These are phyloP conservation scores for Onthophagus sagittarius DNA, from an alignment of 2,888 invertebrate genomes.

Conservation along the genomic window DNA sequence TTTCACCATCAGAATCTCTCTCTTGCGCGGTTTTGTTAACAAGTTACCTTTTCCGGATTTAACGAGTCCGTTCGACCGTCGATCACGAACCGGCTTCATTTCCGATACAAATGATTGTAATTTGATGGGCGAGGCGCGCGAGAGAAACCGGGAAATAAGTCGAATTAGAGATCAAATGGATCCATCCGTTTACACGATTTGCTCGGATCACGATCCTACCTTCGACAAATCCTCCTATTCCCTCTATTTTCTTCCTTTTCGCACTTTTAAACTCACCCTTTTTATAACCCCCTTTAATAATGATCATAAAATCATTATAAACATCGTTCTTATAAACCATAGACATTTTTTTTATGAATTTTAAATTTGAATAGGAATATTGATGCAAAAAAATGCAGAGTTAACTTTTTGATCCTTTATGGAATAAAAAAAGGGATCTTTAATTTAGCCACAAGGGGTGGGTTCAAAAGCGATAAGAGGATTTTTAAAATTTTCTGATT, in stretches of 20 bases:
- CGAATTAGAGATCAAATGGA: slow-evolving; percentile 38
- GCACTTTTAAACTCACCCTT: too few species aligned
- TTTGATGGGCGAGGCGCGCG: slow-evolving; percentile 40
- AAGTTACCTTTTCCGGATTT: not conserved
- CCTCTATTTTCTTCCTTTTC: too few species aligned
- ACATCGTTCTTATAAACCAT: not conserved
- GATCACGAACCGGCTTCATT: slow-evolving; percentile 49
- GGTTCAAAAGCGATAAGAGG: not conserved
- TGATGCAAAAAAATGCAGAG: not conserved
- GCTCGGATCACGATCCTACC: slow-evolving; percentile 15
- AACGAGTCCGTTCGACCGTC: slow-evolving; percentile 44
- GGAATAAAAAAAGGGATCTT: not conserved
- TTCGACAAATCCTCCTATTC: not conserved
- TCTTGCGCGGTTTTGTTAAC: slow-evolving; percentile 29
- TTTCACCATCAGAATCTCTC: not conserved
- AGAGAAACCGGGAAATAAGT: slow-evolving; percentile 39
- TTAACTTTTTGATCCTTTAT: not conserved
- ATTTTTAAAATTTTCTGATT: not conserved
- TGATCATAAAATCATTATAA: not conserved
- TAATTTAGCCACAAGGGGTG: not conserved
- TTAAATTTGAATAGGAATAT: not conserved
- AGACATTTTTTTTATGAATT: not conserved
- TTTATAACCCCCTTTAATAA: not conserved
- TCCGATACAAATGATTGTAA: slow-evolving; percentile 52
- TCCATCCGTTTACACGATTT: slow-evolving; percentile 15